A percentile compares a stretch with the other conserved stretches of the same genome.
Evolutionary conservation across 37 sponge, comb jelly and placozoan species (phyloP).

Genomic region (Spongilla lacustris): DNA sequence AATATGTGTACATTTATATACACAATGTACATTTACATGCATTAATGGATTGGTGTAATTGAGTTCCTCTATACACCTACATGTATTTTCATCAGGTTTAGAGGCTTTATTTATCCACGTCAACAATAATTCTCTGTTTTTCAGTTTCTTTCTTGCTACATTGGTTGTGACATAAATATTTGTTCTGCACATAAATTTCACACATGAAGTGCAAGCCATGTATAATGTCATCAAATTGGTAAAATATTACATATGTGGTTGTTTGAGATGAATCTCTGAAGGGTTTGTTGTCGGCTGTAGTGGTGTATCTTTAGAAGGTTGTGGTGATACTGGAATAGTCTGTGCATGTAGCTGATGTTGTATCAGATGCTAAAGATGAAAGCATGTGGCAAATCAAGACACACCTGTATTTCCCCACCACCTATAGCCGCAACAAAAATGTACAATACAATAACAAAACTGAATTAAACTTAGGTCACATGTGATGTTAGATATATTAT

Average conservation of each 20-base stretch:
- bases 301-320: not conserved
- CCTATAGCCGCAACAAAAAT: not conserved
- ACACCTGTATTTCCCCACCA: not conserved
- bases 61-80: constrained; percentile 13
- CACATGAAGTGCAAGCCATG: not conserved
- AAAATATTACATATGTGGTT: not conserved
- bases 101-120: not conserved
- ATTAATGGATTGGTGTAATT: too few species aligned
- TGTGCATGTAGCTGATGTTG: not conserved
- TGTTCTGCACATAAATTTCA: constrained; percentile 1
- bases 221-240: not conserved
- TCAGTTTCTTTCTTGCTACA: not conserved
- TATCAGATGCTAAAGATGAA: constrained; percentile 1
- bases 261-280: not conserved
- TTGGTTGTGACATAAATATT: not conserved
- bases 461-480: not conserved
- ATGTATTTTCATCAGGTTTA: not conserved
- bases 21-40: too few species aligned
- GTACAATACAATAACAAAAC: not conserved
- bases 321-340: not conserved
- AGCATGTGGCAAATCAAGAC: not conserved
- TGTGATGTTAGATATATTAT: not conserved
- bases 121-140: constrained; percentile 11
- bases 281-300: not conserved
- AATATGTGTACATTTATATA: too few species aligned